phyloP scores from a whole-genome alignment of 92 coral and sea anemone species.

The Phenganax stokvisi region DNA sequence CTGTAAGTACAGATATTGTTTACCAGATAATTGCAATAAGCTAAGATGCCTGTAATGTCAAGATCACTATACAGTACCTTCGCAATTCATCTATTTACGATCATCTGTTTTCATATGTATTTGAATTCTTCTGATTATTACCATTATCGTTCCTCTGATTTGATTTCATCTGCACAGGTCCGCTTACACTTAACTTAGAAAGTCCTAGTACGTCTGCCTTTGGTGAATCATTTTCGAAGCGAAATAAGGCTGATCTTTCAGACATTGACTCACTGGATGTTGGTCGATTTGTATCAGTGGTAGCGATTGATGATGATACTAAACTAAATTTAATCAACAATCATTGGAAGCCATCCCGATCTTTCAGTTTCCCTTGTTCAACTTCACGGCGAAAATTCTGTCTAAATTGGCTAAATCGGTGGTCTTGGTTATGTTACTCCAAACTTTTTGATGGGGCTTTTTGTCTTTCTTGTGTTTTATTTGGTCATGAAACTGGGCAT shows the following conservation, averaged over 20 bases:
- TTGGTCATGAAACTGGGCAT: background rate
- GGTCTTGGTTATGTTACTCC: slow-evolving; percentile 3
- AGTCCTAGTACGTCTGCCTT: background rate
- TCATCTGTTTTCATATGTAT: background rate
- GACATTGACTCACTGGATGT: background rate
- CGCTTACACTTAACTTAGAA: background rate
- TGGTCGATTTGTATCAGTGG: background rate
- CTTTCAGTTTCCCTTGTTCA: background rate
- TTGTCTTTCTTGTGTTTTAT: slow-evolving; percentile 7
- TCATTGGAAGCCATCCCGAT: background rate
- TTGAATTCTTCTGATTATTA: background rate
- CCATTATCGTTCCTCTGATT: background rate
- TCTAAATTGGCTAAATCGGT: slow-evolving; percentile 3
- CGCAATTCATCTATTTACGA: background rate
- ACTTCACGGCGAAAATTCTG: background rate
- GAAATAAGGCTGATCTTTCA: background rate
- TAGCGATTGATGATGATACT: background rate
- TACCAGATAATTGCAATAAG: background rate
- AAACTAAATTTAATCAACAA: background rate
- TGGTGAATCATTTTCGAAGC: background rate
- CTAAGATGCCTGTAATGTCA: background rate
- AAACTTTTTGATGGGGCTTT: slow-evolving; percentile 9
- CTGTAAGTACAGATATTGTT: slow-evolving; percentile 1
- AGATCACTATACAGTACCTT: background rate
- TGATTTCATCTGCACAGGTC: background rate